phyloP scores from a whole-genome alignment of 2,888 invertebrate species.

The Deroplatys truncata region DNA sequence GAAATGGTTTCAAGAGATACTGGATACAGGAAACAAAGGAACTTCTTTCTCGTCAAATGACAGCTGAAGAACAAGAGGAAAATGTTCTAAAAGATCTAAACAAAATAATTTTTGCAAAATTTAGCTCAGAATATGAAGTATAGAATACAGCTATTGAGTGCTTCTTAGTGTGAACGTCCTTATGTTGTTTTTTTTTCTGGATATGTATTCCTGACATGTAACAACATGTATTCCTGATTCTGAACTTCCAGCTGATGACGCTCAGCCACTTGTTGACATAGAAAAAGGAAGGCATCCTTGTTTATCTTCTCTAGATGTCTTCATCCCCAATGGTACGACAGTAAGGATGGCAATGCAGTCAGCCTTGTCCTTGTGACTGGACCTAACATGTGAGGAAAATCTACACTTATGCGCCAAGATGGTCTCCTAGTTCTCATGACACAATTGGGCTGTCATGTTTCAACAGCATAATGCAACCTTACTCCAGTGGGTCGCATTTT shows the following conservation, averaged over 20 bases:
- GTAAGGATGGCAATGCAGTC: constrained; percentile 48
- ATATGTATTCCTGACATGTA: too few species aligned
- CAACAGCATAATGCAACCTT: constrained; percentile 74
- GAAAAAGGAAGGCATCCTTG: constrained; percentile 89
- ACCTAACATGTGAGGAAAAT: constrained; percentile 99
- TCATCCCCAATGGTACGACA: constrained; percentile 85
- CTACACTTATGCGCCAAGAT: constrained; percentile 94
- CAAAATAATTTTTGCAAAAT: constrained; percentile 78
- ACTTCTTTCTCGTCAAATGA: constrained; percentile 68
- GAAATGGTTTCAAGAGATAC: constrained; percentile 81
- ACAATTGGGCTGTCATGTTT: constrained; percentile 92
- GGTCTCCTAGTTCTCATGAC: constrained; percentile 86
- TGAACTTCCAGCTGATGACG: too few species aligned
- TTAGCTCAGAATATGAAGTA: constrained; percentile 68
- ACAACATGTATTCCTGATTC: too few species aligned
- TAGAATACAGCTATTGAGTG: too few species aligned
- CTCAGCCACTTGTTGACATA: constrained; percentile 79
- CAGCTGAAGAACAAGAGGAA: constrained; percentile 76
- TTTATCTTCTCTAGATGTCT: constrained; percentile 65
- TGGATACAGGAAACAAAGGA: constrained; percentile 72
- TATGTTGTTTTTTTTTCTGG: too few species aligned
- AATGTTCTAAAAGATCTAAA: constrained; percentile 74
- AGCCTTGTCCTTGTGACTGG: constrained; percentile 76
- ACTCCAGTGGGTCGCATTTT: constrained; percentile 91
- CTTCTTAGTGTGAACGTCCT: too few species aligned